Evolutionary conservation across 2,888 invertebrate genomes (phyloP).

Genomic region (Drosophila putrida): DNA sequence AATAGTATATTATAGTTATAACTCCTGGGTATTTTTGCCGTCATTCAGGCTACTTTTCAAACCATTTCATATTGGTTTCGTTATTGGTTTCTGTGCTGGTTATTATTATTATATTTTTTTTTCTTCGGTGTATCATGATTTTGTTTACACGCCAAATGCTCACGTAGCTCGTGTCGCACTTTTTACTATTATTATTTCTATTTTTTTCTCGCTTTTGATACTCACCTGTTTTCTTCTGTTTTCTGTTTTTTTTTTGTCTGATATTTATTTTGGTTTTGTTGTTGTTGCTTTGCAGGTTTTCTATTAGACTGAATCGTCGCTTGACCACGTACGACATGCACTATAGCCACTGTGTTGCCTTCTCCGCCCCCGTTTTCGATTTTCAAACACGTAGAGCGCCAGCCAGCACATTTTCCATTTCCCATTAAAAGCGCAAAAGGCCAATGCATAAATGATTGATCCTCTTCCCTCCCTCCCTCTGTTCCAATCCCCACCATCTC

Average conservation of each 20-base stretch:
- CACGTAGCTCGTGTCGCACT: conserved; percentile 71
- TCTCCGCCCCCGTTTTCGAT: conserved; percentile 50
- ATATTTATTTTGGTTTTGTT: conserved; percentile 13
- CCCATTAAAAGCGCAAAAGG: conserved; percentile 74
- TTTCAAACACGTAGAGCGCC: conserved; percentile 74
- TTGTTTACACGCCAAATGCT: conserved; percentile 80
- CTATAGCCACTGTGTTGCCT: conserved; percentile 30
- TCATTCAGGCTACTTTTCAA: neutral
- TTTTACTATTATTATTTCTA: conserved; percentile 69
- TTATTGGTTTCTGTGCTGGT: conserved; percentile 60
- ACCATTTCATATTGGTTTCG: conserved; percentile 42
- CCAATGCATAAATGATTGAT: conserved; percentile 78
- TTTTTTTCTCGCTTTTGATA: conserved; percentile 22
- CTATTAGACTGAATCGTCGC: conserved; percentile 72
- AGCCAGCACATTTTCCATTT: conserved; percentile 74
- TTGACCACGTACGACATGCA: conserved; percentile 72
- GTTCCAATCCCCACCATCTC: neutral
- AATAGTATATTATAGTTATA: too few relatives aligned
- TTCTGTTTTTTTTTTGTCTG: conserved; percentile 10
- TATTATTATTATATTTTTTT: conserved; percentile 38
- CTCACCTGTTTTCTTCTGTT: conserved; percentile 40
- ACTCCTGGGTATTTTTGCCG: conserved; percentile 11
- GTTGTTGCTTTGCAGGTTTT: conserved; percentile 48
- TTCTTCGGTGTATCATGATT: conserved; percentile 67
- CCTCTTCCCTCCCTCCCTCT: conserved; percentile 12